Evolutionary conservation across 2,797 vertebrate species (phyloP).

Genomic region (Crocidura indochinensis): DNA sequence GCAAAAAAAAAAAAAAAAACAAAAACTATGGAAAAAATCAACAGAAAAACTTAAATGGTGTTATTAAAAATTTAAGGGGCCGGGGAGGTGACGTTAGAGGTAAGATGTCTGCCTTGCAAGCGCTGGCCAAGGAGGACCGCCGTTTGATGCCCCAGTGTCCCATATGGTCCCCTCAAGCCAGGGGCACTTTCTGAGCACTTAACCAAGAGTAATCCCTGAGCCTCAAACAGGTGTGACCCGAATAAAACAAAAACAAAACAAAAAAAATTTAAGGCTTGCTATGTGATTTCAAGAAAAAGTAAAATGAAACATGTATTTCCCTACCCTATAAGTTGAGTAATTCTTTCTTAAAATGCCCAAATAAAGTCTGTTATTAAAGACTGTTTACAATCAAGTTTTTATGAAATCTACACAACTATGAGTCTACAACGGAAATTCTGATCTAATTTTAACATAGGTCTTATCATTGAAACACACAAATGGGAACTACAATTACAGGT

Average conservation of each 20-base stretch:
- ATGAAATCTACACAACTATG: conserved; percentile 40
- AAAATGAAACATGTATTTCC: conserved; percentile 41
- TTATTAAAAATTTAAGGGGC: conserved; percentile 55
- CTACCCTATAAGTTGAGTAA: neutral
- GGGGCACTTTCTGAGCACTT: no score
- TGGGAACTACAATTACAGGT: conserved; percentile 81
- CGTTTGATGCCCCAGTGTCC: no score
- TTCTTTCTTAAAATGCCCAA: conserved; percentile 28
- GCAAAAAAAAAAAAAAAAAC: no score
- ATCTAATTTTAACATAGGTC: conserved; percentile 81
- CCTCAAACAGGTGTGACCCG: no score
- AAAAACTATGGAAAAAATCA: no score
- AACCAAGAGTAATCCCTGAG: no score
- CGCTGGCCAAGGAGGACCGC: no score
- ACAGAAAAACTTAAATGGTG: neutral
- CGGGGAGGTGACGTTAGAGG: no score
- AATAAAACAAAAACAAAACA: no score
- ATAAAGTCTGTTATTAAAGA: conserved; percentile 41
- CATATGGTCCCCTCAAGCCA: no score
- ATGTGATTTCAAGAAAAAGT: conserved; percentile 64
- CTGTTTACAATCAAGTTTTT: conserved; percentile 75
- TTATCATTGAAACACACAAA: conserved; percentile 77
- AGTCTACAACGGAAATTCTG: conserved; percentile 79
- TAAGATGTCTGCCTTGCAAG: no score
- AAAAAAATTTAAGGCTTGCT: conserved; percentile 41